These are phyloP conservation scores for Myotis planiceps DNA, from an alignment of 2,797 vertebrate genomes.

Conservation along the genomic window DNA sequence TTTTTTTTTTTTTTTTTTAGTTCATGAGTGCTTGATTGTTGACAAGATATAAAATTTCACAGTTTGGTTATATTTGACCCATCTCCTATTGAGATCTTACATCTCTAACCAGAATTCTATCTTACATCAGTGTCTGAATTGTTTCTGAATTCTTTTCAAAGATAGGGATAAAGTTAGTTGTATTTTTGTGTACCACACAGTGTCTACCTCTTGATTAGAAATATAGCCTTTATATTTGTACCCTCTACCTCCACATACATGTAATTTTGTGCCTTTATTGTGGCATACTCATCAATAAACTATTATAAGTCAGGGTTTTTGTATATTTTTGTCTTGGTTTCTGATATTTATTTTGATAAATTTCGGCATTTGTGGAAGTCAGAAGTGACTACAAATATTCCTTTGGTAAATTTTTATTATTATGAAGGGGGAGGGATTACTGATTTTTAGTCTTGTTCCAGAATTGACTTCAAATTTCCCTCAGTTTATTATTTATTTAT, in stretches of 20 bases:
- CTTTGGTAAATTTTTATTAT: slow-evolving; percentile 10
- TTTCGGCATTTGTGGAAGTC: not conserved
- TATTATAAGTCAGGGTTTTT: not conserved
- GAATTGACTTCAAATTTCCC: not conserved
- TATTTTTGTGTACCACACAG: not conserved
- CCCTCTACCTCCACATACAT: not conserved
- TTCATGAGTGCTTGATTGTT: slow-evolving; percentile 10
- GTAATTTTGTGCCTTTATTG: not conserved
- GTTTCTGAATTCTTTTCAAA: slow-evolving; percentile 18
- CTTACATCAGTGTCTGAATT: not conserved
- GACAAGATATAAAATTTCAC: slow-evolving; percentile 1
- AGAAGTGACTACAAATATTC: not conserved
- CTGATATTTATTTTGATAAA: slow-evolving; percentile 44
- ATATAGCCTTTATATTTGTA: not conserved
- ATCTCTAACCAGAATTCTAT: not conserved
- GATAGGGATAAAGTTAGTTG: not conserved
- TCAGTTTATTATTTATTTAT: slow-evolving; percentile 17
- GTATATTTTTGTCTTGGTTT: slow-evolving; percentile 31
- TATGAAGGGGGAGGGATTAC: not conserved
- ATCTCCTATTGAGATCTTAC: not conserved
- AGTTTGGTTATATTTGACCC: not conserved
- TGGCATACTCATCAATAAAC: not conserved
- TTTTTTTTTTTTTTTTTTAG: not conserved
- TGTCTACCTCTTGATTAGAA: not conserved
- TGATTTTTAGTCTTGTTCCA: slow-evolving; percentile 16